Percentiles rank a stretch among this genome's conserved stretches.
phyloP scores from a whole-genome alignment of 2,797 vertebrate genomes.

The Sebastiscus tertius region DNA sequence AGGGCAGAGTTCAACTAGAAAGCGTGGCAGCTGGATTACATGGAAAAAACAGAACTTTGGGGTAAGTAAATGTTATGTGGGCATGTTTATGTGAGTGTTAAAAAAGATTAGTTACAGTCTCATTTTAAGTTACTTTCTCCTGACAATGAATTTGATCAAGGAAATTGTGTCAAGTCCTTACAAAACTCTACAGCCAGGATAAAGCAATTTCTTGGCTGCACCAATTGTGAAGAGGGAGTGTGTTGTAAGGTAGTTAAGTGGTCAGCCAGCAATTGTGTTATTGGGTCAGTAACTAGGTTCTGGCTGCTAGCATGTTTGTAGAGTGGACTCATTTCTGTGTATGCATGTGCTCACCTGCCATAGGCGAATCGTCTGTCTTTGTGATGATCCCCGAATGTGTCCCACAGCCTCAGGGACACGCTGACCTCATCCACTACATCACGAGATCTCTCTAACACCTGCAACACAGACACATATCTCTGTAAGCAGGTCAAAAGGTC shows the following conservation, averaged over 20 bases:
- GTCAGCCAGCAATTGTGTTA: background rate
- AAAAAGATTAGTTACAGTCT: background rate
- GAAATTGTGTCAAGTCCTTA: constrained; percentile 32
- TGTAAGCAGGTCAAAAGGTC: constrained; percentile 17
- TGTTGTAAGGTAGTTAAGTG: constrained; percentile 30
- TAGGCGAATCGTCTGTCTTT: constrained; percentile 91
- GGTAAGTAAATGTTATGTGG: constrained; percentile 9
- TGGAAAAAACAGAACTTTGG: constrained; percentile 28
- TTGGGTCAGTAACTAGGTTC: constrained; percentile 16
- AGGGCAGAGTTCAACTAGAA: constrained; percentile 49
- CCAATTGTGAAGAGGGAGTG: constrained; percentile 2
- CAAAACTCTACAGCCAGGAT: constrained; percentile 22
- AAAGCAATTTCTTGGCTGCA: constrained; percentile 26
- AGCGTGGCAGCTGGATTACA: constrained; percentile 51
- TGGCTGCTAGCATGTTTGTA: constrained; percentile 24
- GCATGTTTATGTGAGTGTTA: constrained; percentile 10
- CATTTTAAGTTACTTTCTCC: background rate
- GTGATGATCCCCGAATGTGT: constrained; percentile 91
- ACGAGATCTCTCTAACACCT: constrained; percentile 90
- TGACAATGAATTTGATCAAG: background rate
- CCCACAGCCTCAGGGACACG: constrained; percentile 89
- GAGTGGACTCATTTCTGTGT: background rate
- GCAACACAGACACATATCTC: constrained; percentile 39
- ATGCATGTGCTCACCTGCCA: constrained; percentile 82
- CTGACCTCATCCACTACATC: constrained; percentile 91